Conservation (phyloP, 1,140 invertebrate genomes). For the Pogonus chalceus region DNA sequence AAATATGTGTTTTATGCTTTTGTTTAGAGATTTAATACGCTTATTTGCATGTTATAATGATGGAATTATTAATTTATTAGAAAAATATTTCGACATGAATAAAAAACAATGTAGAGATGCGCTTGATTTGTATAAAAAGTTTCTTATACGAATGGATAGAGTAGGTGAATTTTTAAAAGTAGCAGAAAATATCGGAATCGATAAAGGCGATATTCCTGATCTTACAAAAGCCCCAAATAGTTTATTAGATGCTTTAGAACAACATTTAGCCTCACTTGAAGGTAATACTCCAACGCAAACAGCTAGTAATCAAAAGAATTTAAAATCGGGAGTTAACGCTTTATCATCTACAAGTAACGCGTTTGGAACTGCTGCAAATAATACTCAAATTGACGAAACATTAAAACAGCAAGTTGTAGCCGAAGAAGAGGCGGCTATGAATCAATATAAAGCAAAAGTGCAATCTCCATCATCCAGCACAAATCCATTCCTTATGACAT, state of each 20-base stretch:
- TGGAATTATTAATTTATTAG: slow-evolving; percentile 97
- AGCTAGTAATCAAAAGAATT: slow-evolving; percentile 74
- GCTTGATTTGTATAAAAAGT: slow-evolving; percentile 98
- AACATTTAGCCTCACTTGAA: slow-evolving; percentile 88
- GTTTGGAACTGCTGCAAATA: slow-evolving; percentile 69
- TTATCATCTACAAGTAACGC: slow-evolving; percentile 80
- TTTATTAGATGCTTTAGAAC: slow-evolving; percentile 93
- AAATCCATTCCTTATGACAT: slow-evolving; percentile 80
- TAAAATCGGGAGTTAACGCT: slow-evolving; percentile 80
- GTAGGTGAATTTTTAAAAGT: slow-evolving; percentile 98
- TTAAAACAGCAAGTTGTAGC: slow-evolving; percentile 80
- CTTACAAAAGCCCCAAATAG: slow-evolving; percentile 98
- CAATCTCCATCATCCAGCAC: slow-evolving; percentile 67
- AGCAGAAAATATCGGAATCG: slow-evolving; percentile 94
- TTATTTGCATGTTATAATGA: slow-evolving; percentile 99
- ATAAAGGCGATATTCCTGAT: slow-evolving; percentile 98
- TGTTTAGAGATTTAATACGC: slow-evolving; percentile 96
- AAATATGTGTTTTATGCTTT: slow-evolving; percentile 96
- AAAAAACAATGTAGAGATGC: slow-evolving; percentile 97
- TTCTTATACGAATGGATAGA: slow-evolving; percentile 96
- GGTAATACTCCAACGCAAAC: slow-evolving; percentile 81
- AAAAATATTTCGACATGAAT: slow-evolving; percentile 99
- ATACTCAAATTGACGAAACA: slow-evolving; percentile 69
- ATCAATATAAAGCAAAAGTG: slow-evolving; percentile 85
- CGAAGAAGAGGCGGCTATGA: slow-evolving; percentile 89